Evolutionary conservation across 1,140 invertebrate species (phyloP), one percentile per base, ranked within the genome.

Genomic region (Ephestia elutella): DNA sequence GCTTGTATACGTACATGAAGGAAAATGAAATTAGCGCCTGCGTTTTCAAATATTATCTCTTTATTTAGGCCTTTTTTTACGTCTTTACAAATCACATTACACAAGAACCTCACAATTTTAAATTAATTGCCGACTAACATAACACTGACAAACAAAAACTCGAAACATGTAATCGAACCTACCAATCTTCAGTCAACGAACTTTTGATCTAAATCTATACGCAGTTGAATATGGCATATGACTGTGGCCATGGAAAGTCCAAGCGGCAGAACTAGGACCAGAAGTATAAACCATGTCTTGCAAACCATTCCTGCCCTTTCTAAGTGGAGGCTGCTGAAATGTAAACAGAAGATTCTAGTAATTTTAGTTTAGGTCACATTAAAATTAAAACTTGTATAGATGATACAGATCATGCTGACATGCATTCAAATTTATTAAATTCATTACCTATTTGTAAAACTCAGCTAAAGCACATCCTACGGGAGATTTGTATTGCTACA

Each of bases 271-370:
- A 0, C 65, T 68, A 17, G 78, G 72, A 62, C 81, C 82, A 1
- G 82, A 70, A 0, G 83, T 78, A 38, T 66, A 86, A 25, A 75
- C 71, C 57, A 82, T 65, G 65, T 87, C 85, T 66, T 87, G 85
- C 48, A 87, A 63, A 5, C 85, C 85, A 59, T 87, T 87, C 51
- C 80, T 72, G 13, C 55, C 48, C 48, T 76, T 32, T 80, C 11
- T 17, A 51, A 56, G 13, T 15, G 65, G 57, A n/a, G 55, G 20
- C n/a, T 38, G 17, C 75, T 78, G 57, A 54, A 75, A 72, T 15
- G 25, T 38, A 20, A 68, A 15, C 58, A n/a, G n/a, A n/a, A n/a
- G n/a, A n/a, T n/a, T n/a, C n/a, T n/a, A n/a, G n/a, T n/a, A n/a
- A n/a, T n/a, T n/a, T n/a, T n/a, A n/a, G n/a, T n/a, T 21, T 53